Evolutionary conservation across 2,888 invertebrate genomes (phyloP).

Genomic region (Drosophila diplacantha): DNA sequence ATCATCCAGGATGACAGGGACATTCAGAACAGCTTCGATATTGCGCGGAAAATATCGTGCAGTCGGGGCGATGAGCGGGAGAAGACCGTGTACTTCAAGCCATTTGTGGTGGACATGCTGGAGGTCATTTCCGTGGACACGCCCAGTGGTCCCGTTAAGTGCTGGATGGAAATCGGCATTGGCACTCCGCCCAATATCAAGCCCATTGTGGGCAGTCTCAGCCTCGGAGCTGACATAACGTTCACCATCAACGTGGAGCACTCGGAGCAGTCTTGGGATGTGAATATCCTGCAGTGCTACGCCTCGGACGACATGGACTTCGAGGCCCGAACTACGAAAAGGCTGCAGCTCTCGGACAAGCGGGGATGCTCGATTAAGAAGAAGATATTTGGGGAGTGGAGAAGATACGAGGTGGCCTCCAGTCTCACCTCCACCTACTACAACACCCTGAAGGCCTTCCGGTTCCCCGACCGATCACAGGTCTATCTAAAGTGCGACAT

Average conservation of each 20-base stretch:
- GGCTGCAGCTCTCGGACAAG: constrained; percentile 83
- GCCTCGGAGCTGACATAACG: constrained; percentile 84
- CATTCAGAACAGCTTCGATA: constrained; percentile 83
- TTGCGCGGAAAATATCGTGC: constrained; percentile 82
- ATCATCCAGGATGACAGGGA: constrained; percentile 84
- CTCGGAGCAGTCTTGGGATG: constrained; percentile 81
- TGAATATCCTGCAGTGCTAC: constrained; percentile 85
- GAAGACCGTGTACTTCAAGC: constrained; percentile 77
- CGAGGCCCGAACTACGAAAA: constrained; percentile 80
- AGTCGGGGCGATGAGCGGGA: constrained; percentile 75
- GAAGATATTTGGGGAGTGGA: constrained; percentile 83
- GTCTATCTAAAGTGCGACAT: constrained; percentile 86
- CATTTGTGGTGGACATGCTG: constrained; percentile 84
- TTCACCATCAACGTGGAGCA: constrained; percentile 85
- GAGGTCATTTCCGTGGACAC: constrained; percentile 84
- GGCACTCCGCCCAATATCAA: constrained; percentile 84
- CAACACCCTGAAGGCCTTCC: constrained; percentile 84
- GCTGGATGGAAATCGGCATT: constrained; percentile 87
- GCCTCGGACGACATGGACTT: constrained; percentile 84
- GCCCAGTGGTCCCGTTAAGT: constrained; percentile 82
- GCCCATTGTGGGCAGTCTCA: constrained; percentile 81
- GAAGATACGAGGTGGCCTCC: constrained; percentile 80
- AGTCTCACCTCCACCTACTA: constrained; percentile 83
- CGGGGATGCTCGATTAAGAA: constrained; percentile 83
- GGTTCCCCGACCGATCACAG: constrained; percentile 85